Percentiles rank a stretch among this genome's conserved stretches.
These are phyloP conservation scores for Drosophila ochracea DNA, from an alignment of 2,888 invertebrate species.

Conservation along the genomic window DNA sequence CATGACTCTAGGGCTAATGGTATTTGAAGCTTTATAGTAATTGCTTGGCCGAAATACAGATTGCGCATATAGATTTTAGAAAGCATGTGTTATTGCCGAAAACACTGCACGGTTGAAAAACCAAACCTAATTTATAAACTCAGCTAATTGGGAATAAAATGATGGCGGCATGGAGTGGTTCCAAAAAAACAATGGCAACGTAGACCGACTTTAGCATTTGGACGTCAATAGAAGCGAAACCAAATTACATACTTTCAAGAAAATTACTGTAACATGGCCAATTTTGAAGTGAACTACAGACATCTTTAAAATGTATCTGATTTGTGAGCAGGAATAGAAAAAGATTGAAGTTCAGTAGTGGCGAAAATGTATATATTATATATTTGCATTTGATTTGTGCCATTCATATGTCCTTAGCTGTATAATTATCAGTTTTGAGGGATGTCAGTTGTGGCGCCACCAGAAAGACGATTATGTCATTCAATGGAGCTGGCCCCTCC, in stretches of 20 bases:
- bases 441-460: too few relatives aligned
- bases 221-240: too few relatives aligned
- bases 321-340: not conserved
- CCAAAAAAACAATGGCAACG: not conserved
- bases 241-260: not conserved
- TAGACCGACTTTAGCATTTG: not conserved
- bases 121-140: not conserved
- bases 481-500: too few relatives aligned
- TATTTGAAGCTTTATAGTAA: constrained; percentile 19
- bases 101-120: not conserved
- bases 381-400: too few relatives aligned
- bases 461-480: too few relatives aligned
- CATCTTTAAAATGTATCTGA: not conserved
- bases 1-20: constrained; percentile 9
- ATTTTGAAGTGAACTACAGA: not conserved
- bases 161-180: not conserved
- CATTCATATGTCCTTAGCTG: too few relatives aligned
- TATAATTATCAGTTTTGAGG: too few relatives aligned
- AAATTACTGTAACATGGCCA: not conserved
- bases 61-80: not conserved
- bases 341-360: not conserved
- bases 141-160: not conserved
- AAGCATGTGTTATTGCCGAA: not conserved
- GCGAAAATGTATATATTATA: too few relatives aligned
- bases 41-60: constrained; percentile 21